phyloP scores from a whole-genome alignment of 2,888 invertebrate species.

The Eupithecia inturbata region DNA sequence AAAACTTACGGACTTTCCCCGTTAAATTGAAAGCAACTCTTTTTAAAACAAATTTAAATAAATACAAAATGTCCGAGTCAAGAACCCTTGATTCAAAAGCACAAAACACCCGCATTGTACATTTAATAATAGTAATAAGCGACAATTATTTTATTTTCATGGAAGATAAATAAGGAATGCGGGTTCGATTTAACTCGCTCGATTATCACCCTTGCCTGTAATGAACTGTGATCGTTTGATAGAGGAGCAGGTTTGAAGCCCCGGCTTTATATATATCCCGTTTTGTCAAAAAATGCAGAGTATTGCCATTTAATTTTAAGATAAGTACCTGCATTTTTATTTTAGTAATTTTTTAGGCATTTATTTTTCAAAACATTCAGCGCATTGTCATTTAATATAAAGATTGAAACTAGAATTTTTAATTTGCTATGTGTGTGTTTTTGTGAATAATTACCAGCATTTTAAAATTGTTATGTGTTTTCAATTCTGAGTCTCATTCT shows the following conservation, averaged over 20 bases:
- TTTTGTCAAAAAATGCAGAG: not conserved
- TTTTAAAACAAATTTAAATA: slow-evolving; percentile 38
- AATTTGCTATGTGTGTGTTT: no score
- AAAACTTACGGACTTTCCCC: not conserved
- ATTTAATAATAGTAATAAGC: slow-evolving; percentile 78
- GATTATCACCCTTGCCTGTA: slow-evolving; percentile 76
- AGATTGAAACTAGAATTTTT: no score
- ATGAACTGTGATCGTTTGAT: slow-evolving; percentile 65
- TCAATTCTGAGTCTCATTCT: no score
- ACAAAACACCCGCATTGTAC: slow-evolving; percentile 73
- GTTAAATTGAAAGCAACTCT: slow-evolving; percentile 6
- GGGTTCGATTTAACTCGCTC: slow-evolving; percentile 76
- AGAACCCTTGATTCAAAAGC: slow-evolving; percentile 60
- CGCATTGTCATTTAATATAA: no score
- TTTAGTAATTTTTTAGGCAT: no score
- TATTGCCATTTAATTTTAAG: not conserved
- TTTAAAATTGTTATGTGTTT: no score
- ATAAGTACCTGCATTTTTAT: not conserved
- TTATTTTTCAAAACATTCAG: no score
- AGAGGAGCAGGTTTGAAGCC: slow-evolving; percentile 27
- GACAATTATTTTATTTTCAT: slow-evolving; percentile 80
- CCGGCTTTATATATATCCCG: not conserved
- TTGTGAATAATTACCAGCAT: no score
- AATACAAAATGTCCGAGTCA: slow-evolving; percentile 41
- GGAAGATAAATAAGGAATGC: slow-evolving; percentile 74